Conservation (phyloP, 2,888 invertebrate species). For the Troilus luridus region DNA sequence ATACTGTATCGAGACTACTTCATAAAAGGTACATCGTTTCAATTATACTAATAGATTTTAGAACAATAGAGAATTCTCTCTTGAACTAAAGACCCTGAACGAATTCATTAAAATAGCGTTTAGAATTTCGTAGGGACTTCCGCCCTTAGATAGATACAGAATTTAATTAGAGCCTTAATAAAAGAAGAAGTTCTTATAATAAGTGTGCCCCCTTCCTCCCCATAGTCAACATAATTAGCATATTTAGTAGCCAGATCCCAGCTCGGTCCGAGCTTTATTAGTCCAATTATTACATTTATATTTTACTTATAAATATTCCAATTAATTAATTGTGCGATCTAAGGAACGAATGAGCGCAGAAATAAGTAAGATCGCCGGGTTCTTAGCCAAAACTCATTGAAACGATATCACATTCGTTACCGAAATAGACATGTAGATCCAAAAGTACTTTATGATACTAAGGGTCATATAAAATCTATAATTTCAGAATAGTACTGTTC, state of each 20-base stretch:
- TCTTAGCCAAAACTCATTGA: too few relatives aligned
- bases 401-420: too few relatives aligned
- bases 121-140: background rate
- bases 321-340: background rate
- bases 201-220: background rate
- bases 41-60: slow-evolving; percentile 4
- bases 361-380: too few relatives aligned
- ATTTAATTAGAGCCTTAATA: background rate
- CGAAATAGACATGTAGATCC: too few relatives aligned
- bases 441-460: too few relatives aligned
- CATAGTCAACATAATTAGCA: background rate
- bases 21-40: background rate
- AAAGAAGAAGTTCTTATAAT: slow-evolving; percentile 21
- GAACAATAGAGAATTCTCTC: background rate
- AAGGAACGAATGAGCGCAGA: background rate
- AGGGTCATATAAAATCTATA: too few relatives aligned
- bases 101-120: slow-evolving; percentile 4
- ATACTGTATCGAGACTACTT: background rate
- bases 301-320: background rate
- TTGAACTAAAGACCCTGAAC: background rate
- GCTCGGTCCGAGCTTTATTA: background rate
- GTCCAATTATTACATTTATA: background rate
- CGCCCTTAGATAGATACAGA: slow-evolving; percentile 20
- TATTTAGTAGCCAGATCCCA: background rate
- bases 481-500: too few relatives aligned